phyloP scores from a whole-genome alignment of 2,797 vertebrate genomes.

The Sorex maritimensis region DNA sequence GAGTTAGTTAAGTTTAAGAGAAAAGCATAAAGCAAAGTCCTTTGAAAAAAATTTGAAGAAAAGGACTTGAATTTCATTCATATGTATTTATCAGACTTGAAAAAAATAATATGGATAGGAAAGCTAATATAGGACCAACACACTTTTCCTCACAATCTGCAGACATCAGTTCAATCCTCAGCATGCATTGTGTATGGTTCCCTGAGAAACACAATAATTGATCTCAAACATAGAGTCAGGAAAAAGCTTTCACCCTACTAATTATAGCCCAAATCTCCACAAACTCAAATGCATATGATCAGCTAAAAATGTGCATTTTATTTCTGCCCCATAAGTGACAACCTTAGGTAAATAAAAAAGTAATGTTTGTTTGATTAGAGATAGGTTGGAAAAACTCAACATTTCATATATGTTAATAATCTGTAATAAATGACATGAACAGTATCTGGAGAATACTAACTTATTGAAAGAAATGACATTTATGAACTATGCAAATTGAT shows the following conservation, averaged over 20 bases:
- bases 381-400: not conserved
- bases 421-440: constrained; percentile 33
- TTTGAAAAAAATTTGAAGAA: not conserved
- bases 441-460: constrained; percentile 73
- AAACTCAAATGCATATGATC: no score
- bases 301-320: not conserved
- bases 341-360: constrained; percentile 40
- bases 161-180: no score
- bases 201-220: no score
- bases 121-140: no score
- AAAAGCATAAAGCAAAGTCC: not conserved
- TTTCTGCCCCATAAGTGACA: not conserved
- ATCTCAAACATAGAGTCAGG: no score
- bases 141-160: no score
- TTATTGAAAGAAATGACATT: constrained; percentile 86
- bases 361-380: constrained; percentile 32
- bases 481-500: constrained; percentile 87
- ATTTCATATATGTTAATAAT: constrained; percentile 53
- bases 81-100: not conserved
- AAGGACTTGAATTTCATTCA: not conserved
- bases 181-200: no score
- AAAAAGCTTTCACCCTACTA: no score
- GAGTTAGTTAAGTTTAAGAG: not conserved
- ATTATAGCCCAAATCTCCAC: no score
- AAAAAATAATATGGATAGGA: no score